Evolutionary conservation across 2,888 invertebrate genomes (phyloP).

Genomic region (Meliscaeva auricollis): DNA sequence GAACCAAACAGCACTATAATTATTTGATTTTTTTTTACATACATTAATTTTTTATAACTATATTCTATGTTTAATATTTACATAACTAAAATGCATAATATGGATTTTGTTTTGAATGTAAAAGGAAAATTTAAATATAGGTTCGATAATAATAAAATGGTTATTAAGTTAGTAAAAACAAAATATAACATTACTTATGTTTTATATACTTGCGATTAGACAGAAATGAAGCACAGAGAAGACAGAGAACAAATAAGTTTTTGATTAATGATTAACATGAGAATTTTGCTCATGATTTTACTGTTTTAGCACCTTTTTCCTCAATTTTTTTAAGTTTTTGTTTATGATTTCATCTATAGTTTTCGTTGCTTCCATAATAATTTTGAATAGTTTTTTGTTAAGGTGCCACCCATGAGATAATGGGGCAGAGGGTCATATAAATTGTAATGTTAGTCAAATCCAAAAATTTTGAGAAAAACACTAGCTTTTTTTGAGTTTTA

Average conservation of each 20-base stretch:
- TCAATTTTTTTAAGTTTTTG: slow-evolving; percentile 49
- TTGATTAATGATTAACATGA: slow-evolving; percentile 46
- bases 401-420: too few relatives aligned
- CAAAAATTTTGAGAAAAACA: too few relatives aligned
- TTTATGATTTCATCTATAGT: slow-evolving; percentile 15
- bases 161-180: slow-evolving; percentile 60
- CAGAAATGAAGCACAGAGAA: slow-evolving; percentile 36
- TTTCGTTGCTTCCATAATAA: slow-evolving; percentile 2
- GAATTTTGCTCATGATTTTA: slow-evolving; percentile 48
- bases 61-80: slow-evolving; percentile 61
- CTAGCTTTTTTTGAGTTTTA: too few relatives aligned
- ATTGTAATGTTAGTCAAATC: too few relatives aligned
- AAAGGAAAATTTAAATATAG: slow-evolving; percentile 10
- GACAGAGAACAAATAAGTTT: slow-evolving; percentile 59
- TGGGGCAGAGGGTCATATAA: too few relatives aligned
- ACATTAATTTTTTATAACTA: slow-evolving; percentile 66
- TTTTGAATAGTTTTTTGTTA: too few relatives aligned
- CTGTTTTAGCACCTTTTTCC: slow-evolving; percentile 68
- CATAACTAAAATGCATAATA: slow-evolving; percentile 74
- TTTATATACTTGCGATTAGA: background rate
- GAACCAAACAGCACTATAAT: slow-evolving; percentile 25
- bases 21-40: slow-evolving; percentile 35
- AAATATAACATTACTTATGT: slow-evolving; percentile 13
- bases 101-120: slow-evolving; percentile 43
- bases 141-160: background rate